Evolutionary conservation across 1,140 invertebrate genomes (phyloP), one percentile per base, ranked within the genome.

Genomic region (Diplogasteroides magnus): DNA sequence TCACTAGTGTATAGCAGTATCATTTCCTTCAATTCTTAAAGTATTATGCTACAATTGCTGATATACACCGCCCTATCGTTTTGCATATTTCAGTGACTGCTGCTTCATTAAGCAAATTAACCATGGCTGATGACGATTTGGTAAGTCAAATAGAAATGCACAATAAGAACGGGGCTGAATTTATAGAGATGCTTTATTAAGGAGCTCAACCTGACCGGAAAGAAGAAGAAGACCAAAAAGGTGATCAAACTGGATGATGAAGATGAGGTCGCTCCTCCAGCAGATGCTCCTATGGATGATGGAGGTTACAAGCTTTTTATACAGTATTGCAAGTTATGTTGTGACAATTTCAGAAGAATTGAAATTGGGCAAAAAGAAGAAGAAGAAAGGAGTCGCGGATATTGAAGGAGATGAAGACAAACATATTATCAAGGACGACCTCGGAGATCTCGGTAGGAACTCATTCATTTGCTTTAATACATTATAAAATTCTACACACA

Each of bases 151-250:
- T n/a, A n/a, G n/a, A n/a, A n/a, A n/a, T n/a, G n/a, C n/a, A n/a
- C n/a, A n/a, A n/a, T n/a, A n/a, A n/a, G n/a, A n/a, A n/a, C n/a
- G n/a, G n/a, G n/a, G n/a, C n/a, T n/a, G n/a, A n/a, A n/a, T n/a
- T n/a, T n/a, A n/a, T n/a, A n/a, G n/a, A n/a, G n/a, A n/a, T n/a
- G n/a, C n/a, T n/a, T n/a, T n/a, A n/a, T 62, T 31, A 14, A 73
- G 62, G 58, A 19, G n/a, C 59, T 75, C 1, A 60, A 70, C 11
- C 67, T 74, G 19, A 67, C 60, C 37, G 71, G 71, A 23, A 75
- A 75, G 72, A 74, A 73, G 71, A 75, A 74, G 68, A 75, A 74
- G 67, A 63, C 73, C 1, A 72, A 74, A 26, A 63, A 62, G 61
- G 25, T 70, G 15, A 69, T 32, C 56, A 25, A 55, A 15, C 26